Evolutionary conservation across 1,140 invertebrate genomes (phyloP).

Genomic region (Penaeus japonicus): DNA sequence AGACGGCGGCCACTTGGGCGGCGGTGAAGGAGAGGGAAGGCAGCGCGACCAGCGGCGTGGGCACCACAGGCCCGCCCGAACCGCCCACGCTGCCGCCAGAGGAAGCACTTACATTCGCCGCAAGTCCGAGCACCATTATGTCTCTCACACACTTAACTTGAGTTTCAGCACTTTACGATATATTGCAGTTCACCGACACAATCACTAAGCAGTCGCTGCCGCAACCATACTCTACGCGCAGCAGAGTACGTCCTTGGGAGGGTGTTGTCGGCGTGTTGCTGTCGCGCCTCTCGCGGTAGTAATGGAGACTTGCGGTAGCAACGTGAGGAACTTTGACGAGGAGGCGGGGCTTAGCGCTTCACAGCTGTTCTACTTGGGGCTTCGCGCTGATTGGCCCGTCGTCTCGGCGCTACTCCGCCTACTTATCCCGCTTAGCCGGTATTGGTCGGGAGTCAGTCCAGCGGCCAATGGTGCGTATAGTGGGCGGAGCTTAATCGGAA

Average conservation of each 20-base stretch:
- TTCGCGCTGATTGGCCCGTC: background rate
- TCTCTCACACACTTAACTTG: constrained; percentile 24
- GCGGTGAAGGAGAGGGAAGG: constrained; percentile 91
- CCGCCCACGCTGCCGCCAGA: constrained; percentile 61
- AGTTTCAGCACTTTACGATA: constrained; percentile 21
- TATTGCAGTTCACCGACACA: constrained; percentile 20
- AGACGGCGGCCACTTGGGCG: constrained; percentile 94
- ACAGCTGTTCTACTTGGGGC: constrained; percentile 26
- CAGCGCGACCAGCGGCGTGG: constrained; percentile 83
- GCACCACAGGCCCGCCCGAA: constrained; percentile 70
- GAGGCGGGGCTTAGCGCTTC: constrained; percentile 32
- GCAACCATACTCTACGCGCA: constrained; percentile 33
- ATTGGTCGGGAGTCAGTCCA: background rate
- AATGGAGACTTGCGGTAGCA: constrained; percentile 33
- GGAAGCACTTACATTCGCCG: constrained; percentile 57
- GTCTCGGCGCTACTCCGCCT: background rate
- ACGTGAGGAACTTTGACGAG: constrained; percentile 23
- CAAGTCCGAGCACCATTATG: constrained; percentile 58
- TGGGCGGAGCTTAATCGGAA: constrained; percentile 26
- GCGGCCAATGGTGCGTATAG: constrained; percentile 10
- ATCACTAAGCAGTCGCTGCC: constrained; percentile 34
- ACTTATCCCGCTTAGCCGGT: background rate
- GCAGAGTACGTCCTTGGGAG: background rate
- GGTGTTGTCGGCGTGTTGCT: constrained; percentile 37
- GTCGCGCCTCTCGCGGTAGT: constrained; percentile 43